A percentile compares a stretch with the other conserved stretches of the same genome.
Conservation (phyloP, 2,888 invertebrate genomes). For the Standfussiana lucernea region DNA sequence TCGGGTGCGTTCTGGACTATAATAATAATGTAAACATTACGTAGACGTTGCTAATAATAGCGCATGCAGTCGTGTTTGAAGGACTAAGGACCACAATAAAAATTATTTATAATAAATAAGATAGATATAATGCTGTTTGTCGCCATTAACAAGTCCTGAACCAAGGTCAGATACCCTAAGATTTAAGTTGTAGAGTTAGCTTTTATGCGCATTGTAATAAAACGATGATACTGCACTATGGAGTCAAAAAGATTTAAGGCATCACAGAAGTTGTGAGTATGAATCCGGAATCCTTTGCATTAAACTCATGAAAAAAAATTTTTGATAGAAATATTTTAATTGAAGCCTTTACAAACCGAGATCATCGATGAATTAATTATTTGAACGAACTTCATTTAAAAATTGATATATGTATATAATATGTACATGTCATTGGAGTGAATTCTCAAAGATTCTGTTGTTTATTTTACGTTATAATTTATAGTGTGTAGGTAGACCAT, state of each 20-base stretch:
- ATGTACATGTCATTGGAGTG: no score
- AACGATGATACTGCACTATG: not conserved
- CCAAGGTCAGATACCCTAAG: not conserved
- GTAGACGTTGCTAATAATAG: slow-evolving; percentile 40
- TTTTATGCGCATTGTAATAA: not conserved
- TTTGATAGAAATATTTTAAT: not conserved
- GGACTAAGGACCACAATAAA: slow-evolving; percentile 21
- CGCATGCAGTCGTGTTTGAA: slow-evolving; percentile 14
- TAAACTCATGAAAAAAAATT: not conserved
- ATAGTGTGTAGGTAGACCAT: no score
- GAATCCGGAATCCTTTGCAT: not conserved
- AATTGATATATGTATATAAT: no score
- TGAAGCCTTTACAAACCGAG: not conserved
- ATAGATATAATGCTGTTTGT: slow-evolving; percentile 1
- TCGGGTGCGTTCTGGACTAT: slow-evolving; percentile 10
- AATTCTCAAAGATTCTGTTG: no score
- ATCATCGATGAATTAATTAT: slow-evolving; percentile 9
- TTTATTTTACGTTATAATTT: no score
- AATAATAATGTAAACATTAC: slow-evolving; percentile 39
- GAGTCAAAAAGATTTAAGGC: not conserved
- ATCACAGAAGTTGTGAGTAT: not conserved
- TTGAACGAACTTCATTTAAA: no score
- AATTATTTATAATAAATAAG: slow-evolving; percentile 3
- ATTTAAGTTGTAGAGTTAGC: not conserved
- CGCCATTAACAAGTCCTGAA: no score